Evolutionary conservation across 1,140 invertebrate genomes (phyloP).

Genomic region (Halyomorpha halys): DNA sequence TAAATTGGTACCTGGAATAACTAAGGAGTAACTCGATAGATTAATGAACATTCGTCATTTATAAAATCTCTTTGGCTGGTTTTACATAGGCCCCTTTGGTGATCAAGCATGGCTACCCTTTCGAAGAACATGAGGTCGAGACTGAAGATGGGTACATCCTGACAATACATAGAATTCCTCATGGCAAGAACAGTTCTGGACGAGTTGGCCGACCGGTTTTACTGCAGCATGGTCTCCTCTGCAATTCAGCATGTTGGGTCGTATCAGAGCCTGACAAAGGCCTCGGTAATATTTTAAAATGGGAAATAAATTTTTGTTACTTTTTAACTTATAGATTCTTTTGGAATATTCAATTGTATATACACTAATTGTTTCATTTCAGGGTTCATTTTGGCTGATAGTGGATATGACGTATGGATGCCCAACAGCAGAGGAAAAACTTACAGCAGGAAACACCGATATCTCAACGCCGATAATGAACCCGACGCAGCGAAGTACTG

Average conservation of each 20-base stretch:
- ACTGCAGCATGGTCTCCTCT: slow-evolving; percentile 27
- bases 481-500: too few relatives aligned
- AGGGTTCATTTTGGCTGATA: background rate
- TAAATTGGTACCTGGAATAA: too few relatives aligned
- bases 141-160: slow-evolving; percentile 20
- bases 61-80: too few relatives aligned
- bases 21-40: too few relatives aligned
- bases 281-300: slow-evolving; percentile 1
- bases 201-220: slow-evolving; percentile 19
- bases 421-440: too few relatives aligned
- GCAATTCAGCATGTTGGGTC: slow-evolving; percentile 17
- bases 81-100: too few relatives aligned
- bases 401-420: too few relatives aligned
- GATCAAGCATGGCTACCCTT: slow-evolving; percentile 8
- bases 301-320: too few relatives aligned
- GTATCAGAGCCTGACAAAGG: background rate
- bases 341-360: too few relatives aligned
- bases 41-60: too few relatives aligned
- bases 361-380: too few relatives aligned
- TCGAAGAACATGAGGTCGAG: slow-evolving; percentile 2
- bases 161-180: slow-evolving; percentile 6
- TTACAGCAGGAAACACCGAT: background rate
- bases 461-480: background rate
- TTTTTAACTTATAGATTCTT: too few relatives aligned
- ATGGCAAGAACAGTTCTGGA: slow-evolving; percentile 14